These are phyloP conservation scores for Smutsia gigantea DNA, from an alignment of 2,797 vertebrate genomes.

Conservation along the genomic window DNA sequence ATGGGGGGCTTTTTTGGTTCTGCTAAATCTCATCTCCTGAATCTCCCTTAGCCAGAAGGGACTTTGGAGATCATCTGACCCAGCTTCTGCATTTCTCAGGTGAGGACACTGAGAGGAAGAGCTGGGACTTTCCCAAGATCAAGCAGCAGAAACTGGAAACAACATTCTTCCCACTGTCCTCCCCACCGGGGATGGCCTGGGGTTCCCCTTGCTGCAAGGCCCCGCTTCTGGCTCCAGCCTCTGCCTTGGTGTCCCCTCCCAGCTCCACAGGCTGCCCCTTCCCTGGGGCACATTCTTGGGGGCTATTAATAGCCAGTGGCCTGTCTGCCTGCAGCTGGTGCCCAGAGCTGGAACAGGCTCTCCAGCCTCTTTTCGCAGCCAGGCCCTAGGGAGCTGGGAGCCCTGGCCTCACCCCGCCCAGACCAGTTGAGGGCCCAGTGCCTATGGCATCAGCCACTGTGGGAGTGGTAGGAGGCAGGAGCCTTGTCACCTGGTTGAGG, in stretches of 20 bases:
- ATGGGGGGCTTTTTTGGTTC: background rate
- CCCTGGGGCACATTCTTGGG: conserved; percentile 74
- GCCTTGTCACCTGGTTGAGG: background rate
- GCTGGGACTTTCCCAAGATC: background rate
- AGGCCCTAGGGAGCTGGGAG: background rate
- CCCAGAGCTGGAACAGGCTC: conserved; percentile 15
- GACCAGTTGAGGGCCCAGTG: background rate
- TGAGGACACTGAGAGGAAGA: background rate
- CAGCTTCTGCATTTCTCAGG: background rate
- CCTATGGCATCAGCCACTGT: background rate
- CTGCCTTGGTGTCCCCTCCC: conserved; percentile 70
- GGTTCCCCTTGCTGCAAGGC: background rate
- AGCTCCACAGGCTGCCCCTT: conserved; percentile 79
- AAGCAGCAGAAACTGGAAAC: background rate
- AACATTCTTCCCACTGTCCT: background rate
- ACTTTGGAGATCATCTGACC: background rate
- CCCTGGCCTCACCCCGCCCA: background rate
- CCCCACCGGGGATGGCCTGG: background rate
- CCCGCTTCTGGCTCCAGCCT: background rate
- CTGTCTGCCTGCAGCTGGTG: conserved; percentile 65
- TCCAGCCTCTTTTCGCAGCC: background rate
- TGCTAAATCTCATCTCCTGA: background rate
- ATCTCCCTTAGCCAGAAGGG: background rate
- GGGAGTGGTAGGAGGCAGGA: too few relatives aligned
- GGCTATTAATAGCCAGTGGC: conserved; percentile 83